Evolutionary conservation across 1,140 invertebrate genomes (phyloP).

Genomic region (Orussus abietinus): DNA sequence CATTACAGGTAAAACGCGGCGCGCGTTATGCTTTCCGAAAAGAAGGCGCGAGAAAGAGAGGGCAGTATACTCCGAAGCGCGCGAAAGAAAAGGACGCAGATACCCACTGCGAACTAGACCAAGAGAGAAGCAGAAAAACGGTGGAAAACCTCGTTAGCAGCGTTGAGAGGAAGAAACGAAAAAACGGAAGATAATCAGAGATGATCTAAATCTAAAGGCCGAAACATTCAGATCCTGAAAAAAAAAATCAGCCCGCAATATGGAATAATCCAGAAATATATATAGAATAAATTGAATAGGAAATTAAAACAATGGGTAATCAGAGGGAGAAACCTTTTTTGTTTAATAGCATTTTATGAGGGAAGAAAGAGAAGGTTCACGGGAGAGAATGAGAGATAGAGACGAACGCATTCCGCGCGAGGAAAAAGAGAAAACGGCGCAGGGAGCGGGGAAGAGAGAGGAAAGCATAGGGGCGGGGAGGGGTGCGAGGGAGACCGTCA

Average conservation of each 20-base stretch:
- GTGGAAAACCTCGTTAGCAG: background rate
- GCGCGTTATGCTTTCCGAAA: too few relatives aligned
- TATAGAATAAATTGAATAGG: too few relatives aligned
- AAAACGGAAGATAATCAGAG: conserved; percentile 4
- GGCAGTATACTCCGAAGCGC: too few relatives aligned
- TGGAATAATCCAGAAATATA: conserved; percentile 7
- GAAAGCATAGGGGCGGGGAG: conserved; percentile 29
- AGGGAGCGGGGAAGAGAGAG: background rate
- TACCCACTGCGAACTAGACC: too few relatives aligned
- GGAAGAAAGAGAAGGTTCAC: background rate
- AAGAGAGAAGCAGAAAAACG: conserved; percentile 5
- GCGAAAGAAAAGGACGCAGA: conserved; percentile 10
- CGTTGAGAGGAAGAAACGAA: background rate
- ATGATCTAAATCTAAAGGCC: background rate
- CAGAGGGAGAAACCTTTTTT: too few relatives aligned
- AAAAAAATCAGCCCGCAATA: conserved; percentile 3
- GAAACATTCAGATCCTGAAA: conserved; percentile 14
- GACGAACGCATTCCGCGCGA: too few relatives aligned
- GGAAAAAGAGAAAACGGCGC: too few relatives aligned
- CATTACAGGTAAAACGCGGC: conserved; percentile 7
- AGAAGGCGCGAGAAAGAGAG: too few relatives aligned
- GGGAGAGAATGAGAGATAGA: background rate
- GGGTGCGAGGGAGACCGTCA: conserved; percentile 42
- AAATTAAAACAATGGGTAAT: too few relatives aligned
- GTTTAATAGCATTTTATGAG: too few relatives aligned